phyloP scores from a whole-genome alignment of 2,797 vertebrate species.

The Pterois miles region DNA sequence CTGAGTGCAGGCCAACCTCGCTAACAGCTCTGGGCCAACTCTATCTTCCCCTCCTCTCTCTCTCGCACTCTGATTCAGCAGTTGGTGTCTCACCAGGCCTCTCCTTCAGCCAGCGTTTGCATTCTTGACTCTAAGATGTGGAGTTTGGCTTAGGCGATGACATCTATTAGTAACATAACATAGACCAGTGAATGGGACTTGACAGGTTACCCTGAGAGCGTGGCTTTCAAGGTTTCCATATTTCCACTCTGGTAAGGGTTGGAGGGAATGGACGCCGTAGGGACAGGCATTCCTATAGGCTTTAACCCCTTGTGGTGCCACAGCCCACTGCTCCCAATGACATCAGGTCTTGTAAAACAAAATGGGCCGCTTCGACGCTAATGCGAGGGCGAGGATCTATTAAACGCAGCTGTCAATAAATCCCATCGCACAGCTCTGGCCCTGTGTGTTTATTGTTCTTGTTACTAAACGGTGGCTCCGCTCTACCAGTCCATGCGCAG shows the following conservation, averaged over 20 bases:
- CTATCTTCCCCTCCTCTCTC: slow-evolving; percentile 46
- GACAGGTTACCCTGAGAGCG: slow-evolving; percentile 83
- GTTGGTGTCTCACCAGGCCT: slow-evolving; percentile 77
- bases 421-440: slow-evolving; percentile 44
- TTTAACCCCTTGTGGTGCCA: slow-evolving; percentile 69
- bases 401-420: slow-evolving; percentile 80
- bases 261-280: slow-evolving; percentile 59
- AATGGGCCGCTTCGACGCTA: slow-evolving; percentile 53
- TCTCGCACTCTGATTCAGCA: slow-evolving; percentile 78
- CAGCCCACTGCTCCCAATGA: slow-evolving; percentile 55
- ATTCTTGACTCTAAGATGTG: slow-evolving; percentile 83
- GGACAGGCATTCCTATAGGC: slow-evolving; percentile 67
- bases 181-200: slow-evolving; percentile 81
- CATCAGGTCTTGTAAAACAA: slow-evolving; percentile 76
- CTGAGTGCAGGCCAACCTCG: slow-evolving; percentile 58
- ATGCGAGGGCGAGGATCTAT: slow-evolving; percentile 65
- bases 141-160: slow-evolving; percentile 83
- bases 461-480: slow-evolving; percentile 71
- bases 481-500: slow-evolving; percentile 41
- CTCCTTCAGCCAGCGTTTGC: slow-evolving; percentile 72
- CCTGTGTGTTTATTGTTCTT: slow-evolving; percentile 77
- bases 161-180: slow-evolving; percentile 84
- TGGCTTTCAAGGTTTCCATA: slow-evolving; percentile 83
- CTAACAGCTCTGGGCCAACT: slow-evolving; percentile 70
- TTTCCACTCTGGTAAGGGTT: slow-evolving; percentile 76